These are phyloP conservation scores for Buphagus erythrorhynchus DNA, from an alignment of 2,797 vertebrate genomes.

Conservation along the genomic window DNA sequence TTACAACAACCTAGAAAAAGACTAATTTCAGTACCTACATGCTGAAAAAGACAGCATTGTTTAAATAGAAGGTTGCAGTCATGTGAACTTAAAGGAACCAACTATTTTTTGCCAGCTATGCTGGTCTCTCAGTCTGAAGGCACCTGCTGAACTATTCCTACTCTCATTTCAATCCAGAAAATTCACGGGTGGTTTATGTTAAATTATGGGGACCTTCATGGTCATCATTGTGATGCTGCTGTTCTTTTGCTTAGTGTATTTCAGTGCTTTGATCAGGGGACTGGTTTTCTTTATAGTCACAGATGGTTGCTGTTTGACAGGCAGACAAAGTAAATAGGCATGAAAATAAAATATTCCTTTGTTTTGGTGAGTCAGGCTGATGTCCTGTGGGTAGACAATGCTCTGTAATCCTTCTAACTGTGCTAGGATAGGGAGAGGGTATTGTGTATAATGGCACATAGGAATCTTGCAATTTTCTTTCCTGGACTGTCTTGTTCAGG, in stretches of 20 bases:
- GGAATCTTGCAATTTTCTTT: not conserved
- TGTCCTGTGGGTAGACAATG: not conserved
- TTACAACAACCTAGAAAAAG: not conserved
- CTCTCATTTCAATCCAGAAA: not conserved
- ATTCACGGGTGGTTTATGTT: constrained; percentile 1
- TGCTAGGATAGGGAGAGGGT: not conserved
- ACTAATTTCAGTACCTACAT: not conserved
- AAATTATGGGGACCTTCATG: not conserved
- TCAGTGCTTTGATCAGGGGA: constrained; percentile 9
- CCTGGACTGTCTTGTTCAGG: not conserved
- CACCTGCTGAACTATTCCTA: not conserved
- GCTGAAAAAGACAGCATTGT: not conserved
- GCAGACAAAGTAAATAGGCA: not conserved
- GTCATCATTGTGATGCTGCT: not conserved
- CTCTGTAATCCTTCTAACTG: not conserved
- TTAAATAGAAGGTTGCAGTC: not conserved
- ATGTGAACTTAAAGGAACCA: not conserved
- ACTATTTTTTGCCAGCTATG: not conserved
- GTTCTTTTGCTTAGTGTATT: not conserved
- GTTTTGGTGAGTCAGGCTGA: not conserved
- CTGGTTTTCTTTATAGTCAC: constrained; percentile 10
- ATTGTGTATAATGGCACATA: not conserved
- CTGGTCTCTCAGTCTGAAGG: not conserved
- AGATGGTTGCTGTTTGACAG: constrained; percentile 40
- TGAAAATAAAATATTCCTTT: constrained; percentile 45